Conservation (phyloP, 2,113 vertebrate species). For the Grus americana region DNA sequence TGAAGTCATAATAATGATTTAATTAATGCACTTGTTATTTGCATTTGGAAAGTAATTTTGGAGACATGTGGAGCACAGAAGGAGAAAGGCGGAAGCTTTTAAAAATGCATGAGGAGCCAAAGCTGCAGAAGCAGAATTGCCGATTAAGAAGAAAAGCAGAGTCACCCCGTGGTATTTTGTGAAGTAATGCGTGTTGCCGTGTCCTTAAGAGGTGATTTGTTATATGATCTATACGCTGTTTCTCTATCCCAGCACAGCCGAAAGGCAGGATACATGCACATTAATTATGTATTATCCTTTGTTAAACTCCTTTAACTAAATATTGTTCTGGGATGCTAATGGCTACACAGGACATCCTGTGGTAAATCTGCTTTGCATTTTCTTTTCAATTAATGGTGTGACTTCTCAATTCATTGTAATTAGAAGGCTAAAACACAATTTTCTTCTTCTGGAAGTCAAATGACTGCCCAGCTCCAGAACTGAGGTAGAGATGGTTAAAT, state of each 20-base stretch:
- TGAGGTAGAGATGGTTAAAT: neutral
- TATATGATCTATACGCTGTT: neutral
- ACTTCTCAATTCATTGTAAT: neutral
- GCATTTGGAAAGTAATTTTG: neutral
- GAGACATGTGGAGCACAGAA: neutral
- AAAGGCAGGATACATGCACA: neutral
- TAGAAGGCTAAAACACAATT: neutral
- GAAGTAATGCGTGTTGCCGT: neutral
- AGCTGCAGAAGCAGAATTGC: neutral
- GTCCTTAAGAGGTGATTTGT: neutral
- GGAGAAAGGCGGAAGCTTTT: neutral
- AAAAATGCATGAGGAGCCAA: conserved; percentile 27
- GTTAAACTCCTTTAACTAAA: neutral
- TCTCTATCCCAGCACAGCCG: neutral
- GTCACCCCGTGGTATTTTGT: neutral
- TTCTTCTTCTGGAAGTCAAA: neutral
- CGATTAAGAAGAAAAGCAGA: neutral
- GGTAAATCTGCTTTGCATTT: neutral
- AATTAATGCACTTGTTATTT: neutral
- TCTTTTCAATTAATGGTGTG: neutral
- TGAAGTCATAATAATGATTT: neutral
- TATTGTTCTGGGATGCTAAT: neutral
- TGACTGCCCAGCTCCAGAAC: neutral
- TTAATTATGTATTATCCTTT: neutral
- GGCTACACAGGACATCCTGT: neutral